These are phyloP conservation scores for Eilema depressum DNA, from an alignment of 2,888 invertebrate species.

Conservation along the genomic window DNA sequence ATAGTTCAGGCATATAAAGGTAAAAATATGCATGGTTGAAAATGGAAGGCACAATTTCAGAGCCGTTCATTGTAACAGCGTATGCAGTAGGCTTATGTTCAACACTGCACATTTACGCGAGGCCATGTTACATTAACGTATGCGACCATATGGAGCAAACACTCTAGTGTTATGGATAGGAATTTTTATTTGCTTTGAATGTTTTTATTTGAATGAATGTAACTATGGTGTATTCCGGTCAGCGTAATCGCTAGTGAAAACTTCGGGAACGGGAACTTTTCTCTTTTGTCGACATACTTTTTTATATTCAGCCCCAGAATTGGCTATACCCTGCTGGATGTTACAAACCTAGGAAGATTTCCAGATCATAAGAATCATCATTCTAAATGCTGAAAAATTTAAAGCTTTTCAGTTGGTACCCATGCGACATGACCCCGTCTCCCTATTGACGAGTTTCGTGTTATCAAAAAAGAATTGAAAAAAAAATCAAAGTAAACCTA, in stretches of 20 bases:
- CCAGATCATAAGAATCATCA: too few relatives aligned
- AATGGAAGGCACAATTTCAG: neutral
- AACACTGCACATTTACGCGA: conserved; percentile 10
- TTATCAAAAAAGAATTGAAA: too few relatives aligned
- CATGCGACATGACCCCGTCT: too few relatives aligned
- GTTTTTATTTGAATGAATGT: neutral
- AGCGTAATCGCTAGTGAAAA: neutral
- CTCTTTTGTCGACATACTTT: neutral
- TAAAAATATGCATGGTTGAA: neutral
- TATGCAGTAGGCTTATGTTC: conserved; percentile 13
- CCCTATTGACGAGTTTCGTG: too few relatives aligned
- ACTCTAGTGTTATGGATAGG: neutral
- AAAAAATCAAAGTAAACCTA: too few relatives aligned
- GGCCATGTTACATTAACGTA: conserved; percentile 12
- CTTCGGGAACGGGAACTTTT: neutral
- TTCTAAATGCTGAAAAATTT: too few relatives aligned
- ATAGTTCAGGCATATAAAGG: neutral
- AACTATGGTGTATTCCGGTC: neutral
- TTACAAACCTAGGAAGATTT: too few relatives aligned
- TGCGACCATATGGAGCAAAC: conserved; percentile 8
- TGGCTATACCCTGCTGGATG: too few relatives aligned
- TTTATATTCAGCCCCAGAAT: too few relatives aligned
- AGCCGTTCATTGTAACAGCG: conserved; percentile 18
- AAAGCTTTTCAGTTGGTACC: too few relatives aligned
- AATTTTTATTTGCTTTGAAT: neutral